Evolutionary conservation across 2,888 invertebrate genomes (phyloP).

Genomic region (Drosophila eohydei): DNA sequence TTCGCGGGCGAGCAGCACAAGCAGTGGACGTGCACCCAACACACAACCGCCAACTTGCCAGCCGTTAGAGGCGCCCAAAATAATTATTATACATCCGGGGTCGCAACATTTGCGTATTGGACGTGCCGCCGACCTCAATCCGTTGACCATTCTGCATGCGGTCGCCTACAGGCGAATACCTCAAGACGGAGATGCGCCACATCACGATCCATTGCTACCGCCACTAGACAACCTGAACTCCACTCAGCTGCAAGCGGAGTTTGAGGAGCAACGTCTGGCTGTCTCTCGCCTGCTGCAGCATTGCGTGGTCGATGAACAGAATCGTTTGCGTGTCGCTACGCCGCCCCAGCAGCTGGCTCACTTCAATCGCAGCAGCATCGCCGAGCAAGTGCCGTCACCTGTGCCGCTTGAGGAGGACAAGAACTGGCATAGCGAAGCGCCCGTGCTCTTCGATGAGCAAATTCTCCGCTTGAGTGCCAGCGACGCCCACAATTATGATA

Average conservation of each 20-base stretch:
- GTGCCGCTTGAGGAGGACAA: constrained; percentile 19
- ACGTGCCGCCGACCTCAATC: constrained; percentile 94
- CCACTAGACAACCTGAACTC: constrained; percentile 49
- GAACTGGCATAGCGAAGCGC: constrained; percentile 36
- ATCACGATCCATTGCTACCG: constrained; percentile 74
- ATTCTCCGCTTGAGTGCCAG: constrained; percentile 61
- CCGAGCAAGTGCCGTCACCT: constrained; percentile 87
- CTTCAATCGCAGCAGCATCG: constrained; percentile 92
- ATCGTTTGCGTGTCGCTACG: constrained; percentile 91
- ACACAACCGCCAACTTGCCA: constrained; percentile 31
- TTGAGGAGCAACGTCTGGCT: constrained; percentile 93
- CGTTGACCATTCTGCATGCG: constrained; percentile 92
- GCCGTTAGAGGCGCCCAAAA: constrained; percentile 88
- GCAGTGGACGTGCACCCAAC: constrained; percentile 62
- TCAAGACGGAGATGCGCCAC: constrained; percentile 85
- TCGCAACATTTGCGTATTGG: constrained; percentile 95
- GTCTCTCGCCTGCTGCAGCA: constrained; percentile 95
- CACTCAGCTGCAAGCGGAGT: constrained; percentile 86
- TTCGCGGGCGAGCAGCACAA: constrained; percentile 72
- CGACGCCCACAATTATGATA: constrained; percentile 90
- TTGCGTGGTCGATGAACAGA: constrained; percentile 91
- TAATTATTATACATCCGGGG: constrained; percentile 97
- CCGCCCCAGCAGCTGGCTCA: constrained; percentile 95
- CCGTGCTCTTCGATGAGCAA: constrained; percentile 66
- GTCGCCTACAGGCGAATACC: constrained; percentile 81